Conservation (phyloP, 2,888 invertebrate species). For the Oscheius sp. region DNA sequence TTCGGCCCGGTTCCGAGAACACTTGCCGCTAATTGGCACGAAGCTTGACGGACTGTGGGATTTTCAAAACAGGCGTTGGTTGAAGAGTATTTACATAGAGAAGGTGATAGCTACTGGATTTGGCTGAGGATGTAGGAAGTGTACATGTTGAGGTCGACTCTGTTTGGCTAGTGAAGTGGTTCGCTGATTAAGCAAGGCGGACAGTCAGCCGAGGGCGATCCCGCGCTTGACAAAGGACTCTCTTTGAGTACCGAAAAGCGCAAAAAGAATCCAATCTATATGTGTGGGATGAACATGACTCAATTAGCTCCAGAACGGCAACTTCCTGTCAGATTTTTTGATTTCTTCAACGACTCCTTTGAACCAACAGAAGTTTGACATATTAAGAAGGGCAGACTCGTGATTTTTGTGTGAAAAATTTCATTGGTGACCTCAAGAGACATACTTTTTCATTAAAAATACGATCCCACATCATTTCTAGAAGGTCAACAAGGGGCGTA, state of each 20-base stretch:
- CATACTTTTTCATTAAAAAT: no score
- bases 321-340: neutral
- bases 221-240: slow-evolving; percentile 11
- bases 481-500: no score
- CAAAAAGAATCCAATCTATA: slow-evolving; percentile 6
- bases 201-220: slow-evolving; percentile 24
- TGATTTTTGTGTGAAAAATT: neutral
- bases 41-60: slow-evolving; percentile 1
- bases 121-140: slow-evolving; percentile 10
- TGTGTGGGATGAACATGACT: neutral
- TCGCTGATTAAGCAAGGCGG: slow-evolving; percentile 30
- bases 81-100: slow-evolving; percentile 3
- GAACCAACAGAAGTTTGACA: no score
- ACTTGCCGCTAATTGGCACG: slow-evolving; percentile 16
- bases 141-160: slow-evolving; percentile 23
- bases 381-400: neutral
- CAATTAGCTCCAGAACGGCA: neutral
- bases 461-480: no score
- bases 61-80: slow-evolving; percentile 3
- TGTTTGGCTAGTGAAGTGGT: slow-evolving; percentile 30
- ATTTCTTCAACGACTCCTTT: no score
- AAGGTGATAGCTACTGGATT: neutral
- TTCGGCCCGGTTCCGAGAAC: slow-evolving; percentile 26
- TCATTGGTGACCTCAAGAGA: no score
- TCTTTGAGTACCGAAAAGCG: slow-evolving; percentile 2